Conservation (phyloP, 1,140 invertebrate species). For the Saccostrea cuccullata region DNA sequence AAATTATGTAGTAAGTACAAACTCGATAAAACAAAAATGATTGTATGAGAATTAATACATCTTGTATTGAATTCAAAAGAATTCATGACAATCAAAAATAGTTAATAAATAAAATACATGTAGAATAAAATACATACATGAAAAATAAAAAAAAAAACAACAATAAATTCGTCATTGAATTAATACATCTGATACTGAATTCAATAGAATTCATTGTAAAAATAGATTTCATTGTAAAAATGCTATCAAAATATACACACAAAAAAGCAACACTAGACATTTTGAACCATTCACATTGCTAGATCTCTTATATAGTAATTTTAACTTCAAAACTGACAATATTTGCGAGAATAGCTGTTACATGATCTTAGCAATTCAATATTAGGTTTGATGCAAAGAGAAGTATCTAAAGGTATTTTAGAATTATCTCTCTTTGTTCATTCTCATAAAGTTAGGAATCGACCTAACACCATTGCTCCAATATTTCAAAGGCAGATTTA, state of each 20-base stretch:
- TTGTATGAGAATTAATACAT: not conserved
- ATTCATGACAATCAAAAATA: not conserved
- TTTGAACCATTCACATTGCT: too few species aligned
- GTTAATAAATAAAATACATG: not conserved
- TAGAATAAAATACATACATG: not conserved
- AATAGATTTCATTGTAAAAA: slow-evolving; percentile 28
- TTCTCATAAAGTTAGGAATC: too few species aligned
- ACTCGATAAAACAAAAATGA: not conserved
- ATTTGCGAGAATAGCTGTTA: too few species aligned
- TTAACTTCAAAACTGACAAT: too few species aligned
- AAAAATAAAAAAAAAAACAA: not conserved
- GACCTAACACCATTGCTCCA: too few species aligned
- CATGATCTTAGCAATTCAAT: too few species aligned
- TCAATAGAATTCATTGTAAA: slow-evolving; percentile 30
- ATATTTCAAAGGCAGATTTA: too few species aligned
- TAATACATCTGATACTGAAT: slow-evolving; percentile 34
- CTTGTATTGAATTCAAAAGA: slow-evolving; percentile 9
- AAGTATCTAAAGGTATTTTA: too few species aligned
- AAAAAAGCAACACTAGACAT: not conserved
- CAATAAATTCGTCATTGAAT: slow-evolving; percentile 36
- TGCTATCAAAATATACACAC: slow-evolving; percentile 24
- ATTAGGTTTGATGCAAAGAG: too few species aligned
- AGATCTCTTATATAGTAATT: too few species aligned
- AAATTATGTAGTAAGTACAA: too few species aligned
- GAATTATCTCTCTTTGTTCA: too few species aligned